Base-by-base conservation (phyloP, 2,888 invertebrate genomes). In the Acanthococcus lagerstroemiae region DNA sequence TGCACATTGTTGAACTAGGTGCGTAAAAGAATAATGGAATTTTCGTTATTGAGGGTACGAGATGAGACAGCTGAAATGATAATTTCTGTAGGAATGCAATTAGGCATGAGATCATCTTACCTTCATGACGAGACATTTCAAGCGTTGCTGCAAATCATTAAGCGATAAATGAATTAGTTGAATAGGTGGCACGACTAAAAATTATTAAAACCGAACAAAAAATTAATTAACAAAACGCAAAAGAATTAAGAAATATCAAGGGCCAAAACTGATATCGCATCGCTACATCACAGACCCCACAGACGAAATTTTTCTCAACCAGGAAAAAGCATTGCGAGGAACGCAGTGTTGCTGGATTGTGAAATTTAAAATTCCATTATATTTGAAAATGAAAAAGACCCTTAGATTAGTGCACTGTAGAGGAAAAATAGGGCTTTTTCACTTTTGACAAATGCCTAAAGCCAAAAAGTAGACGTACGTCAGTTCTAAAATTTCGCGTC, bases 91-190 rank as follows among this genome's bases (percentile, higher is more conserved):
- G 79, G 79, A 79, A 30, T 50, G 50, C 19, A 15, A 26, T 54
- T 22, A 22, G 7, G 30, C 50, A 30, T 50, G 37, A 37, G 52
- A 21, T 50, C 37, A 27, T 83, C 78, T 88, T 89, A 85, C 94
- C 94, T 85, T 90, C 90, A 88, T 90, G 90, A 83, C 90, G 88
- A 85, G 88, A 90, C 90, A 90, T 90, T 86, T 83, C 84, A 75
- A 73, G 73, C 72, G 73, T 73, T 73, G 17, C 44, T 56, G 26
- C 55, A 66, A 56, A 22, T 55, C 55, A 65, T 65, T 25, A 65
- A 65, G 55, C 45, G 37, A 46, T 55, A 44, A 65, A n/a, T 65
- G 19, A 55, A 55, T 61, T 54, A 30, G 48, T 26, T 30, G 9
- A 37, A 30, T 17, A 26, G 9, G 26, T 26, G 44, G 55, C 27